A percentile compares a stretch with the other conserved stretches of the same genome.
phyloP scores from a whole-genome alignment of 2,888 invertebrate genomes.

The Cerastis leucographa region DNA sequence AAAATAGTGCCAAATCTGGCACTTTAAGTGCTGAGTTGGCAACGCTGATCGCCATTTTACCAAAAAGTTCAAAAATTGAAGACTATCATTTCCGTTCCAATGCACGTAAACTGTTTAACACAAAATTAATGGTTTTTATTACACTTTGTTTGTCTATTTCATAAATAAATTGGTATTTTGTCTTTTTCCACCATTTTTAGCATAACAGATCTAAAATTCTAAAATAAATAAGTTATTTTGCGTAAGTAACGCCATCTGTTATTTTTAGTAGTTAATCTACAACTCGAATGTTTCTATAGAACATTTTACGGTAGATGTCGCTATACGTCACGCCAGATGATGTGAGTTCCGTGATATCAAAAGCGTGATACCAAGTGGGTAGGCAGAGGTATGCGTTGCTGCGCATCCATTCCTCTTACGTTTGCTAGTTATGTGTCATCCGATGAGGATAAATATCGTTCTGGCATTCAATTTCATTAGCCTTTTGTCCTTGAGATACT shows the following conservation, averaged over 20 bases:
- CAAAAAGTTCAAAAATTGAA: slow-evolving; percentile 2
- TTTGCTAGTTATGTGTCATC: background rate
- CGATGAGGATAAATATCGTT: background rate
- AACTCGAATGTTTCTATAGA: background rate
- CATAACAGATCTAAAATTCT: no score
- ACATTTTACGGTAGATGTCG: slow-evolving; percentile 14
- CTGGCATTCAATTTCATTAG: background rate
- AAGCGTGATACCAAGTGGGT: background rate
- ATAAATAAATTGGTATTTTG: background rate
- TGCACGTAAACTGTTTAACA: background rate
- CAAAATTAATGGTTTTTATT: background rate
- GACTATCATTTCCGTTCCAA: slow-evolving; percentile 9
- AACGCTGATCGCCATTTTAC: background rate
- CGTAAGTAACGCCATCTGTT: background rate
- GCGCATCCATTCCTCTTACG: background rate
- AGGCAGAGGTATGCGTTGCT: background rate
- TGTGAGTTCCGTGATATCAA: background rate
- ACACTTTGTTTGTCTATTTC: background rate
- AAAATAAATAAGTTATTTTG: background rate
- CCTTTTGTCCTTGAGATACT: background rate
- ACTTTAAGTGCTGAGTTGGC: no score
- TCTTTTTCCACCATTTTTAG: background rate
- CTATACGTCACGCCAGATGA: background rate
- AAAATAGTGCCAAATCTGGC: no score
- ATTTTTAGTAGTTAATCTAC: background rate